These are phyloP conservation scores for Thamnaconus septentrionalis DNA, from an alignment of 2,113 vertebrate species.

Conservation along the genomic window DNA sequence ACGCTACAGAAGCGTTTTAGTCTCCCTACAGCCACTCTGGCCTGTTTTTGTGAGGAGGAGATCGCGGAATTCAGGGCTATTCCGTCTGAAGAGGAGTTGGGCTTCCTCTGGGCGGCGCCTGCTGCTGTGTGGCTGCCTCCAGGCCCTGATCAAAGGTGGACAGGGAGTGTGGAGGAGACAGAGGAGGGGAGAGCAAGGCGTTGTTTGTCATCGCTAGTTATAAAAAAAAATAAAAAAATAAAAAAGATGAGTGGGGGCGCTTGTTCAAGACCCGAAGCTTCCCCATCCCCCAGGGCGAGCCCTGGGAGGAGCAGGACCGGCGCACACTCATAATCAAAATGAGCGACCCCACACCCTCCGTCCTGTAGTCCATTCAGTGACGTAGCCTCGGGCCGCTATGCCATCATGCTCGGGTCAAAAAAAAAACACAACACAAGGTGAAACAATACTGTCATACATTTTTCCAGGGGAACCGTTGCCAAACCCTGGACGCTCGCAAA, in stretches of 20 bases:
- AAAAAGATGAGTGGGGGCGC: conserved; percentile 10
- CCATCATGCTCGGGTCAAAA: conserved; percentile 44
- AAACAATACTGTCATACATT: conserved; percentile 61
- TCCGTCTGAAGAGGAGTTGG: conserved; percentile 23
- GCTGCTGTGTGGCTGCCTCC: conserved; percentile 43
- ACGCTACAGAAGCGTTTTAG: conserved; percentile 10
- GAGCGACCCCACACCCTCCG: conserved; percentile 30
- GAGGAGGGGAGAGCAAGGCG: conserved; percentile 22
- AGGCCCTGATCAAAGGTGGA: conserved; percentile 57
- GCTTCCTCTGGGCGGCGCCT: conserved; percentile 46
- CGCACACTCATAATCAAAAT: conserved; percentile 45
- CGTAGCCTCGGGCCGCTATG: conserved; percentile 41
- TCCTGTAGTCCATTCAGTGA: conserved; percentile 42
- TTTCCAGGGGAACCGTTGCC: conserved; percentile 20
- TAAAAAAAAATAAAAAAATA: conserved; percentile 55
- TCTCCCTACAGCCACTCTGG: conserved; percentile 16
- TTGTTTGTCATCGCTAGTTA: conserved; percentile 65
- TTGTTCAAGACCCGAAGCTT: no score
- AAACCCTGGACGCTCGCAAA: conserved; percentile 23
- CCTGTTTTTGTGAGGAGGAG: conserved; percentile 24
- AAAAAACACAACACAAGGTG: conserved; percentile 13
- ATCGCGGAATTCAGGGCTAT: conserved; percentile 33
- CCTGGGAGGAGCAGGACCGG: conserved; percentile 24
- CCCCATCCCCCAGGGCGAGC: no score
- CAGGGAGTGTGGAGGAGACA: conserved; percentile 17